Evolutionary conservation across 2,797 vertebrate genomes (phyloP).

Genomic region (Semaprochilodus insignis): DNA sequence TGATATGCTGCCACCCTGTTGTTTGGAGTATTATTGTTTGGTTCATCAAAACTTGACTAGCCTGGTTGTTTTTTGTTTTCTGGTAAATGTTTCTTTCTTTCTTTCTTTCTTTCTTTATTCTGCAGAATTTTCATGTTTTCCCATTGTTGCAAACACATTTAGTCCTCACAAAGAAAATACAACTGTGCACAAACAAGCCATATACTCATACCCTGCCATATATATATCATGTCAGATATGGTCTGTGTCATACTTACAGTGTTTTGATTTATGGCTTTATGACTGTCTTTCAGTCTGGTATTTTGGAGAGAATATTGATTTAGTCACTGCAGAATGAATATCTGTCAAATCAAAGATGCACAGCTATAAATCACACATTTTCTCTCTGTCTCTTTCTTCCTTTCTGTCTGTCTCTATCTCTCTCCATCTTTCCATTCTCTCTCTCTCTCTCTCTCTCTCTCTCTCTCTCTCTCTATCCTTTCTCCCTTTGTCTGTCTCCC

Average conservation of each 20-base stretch:
- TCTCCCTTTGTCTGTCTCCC: background rate
- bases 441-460: background rate
- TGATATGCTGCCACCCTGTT: too few relatives aligned
- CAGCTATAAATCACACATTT: background rate
- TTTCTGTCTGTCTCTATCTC: constrained; percentile 18
- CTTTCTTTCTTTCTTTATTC: too few relatives aligned
- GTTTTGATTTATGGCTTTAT: background rate
- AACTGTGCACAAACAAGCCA: background rate
- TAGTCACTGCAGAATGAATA: constrained; percentile 5
- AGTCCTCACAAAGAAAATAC: background rate
- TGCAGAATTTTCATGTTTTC: background rate
- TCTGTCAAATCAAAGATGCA: constrained; percentile 27
- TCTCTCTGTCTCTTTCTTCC: background rate
- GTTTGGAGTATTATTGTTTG: too few relatives aligned
- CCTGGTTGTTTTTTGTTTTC: too few relatives aligned
- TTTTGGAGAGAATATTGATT: background rate
- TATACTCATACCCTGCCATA: too few relatives aligned
- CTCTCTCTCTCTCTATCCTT: background rate
- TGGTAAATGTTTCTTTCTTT: background rate
- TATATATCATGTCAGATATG: background rate
- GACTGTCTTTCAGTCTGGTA: background rate
- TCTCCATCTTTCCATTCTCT: background rate
- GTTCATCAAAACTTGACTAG: too few relatives aligned
- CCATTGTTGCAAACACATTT: background rate
- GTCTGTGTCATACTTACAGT: background rate